A percentile compares a stretch with the other conserved stretches of the same genome.
Evolutionary conservation across 2,888 invertebrate species (phyloP).

Genomic region (Agriopis marginaria): DNA sequence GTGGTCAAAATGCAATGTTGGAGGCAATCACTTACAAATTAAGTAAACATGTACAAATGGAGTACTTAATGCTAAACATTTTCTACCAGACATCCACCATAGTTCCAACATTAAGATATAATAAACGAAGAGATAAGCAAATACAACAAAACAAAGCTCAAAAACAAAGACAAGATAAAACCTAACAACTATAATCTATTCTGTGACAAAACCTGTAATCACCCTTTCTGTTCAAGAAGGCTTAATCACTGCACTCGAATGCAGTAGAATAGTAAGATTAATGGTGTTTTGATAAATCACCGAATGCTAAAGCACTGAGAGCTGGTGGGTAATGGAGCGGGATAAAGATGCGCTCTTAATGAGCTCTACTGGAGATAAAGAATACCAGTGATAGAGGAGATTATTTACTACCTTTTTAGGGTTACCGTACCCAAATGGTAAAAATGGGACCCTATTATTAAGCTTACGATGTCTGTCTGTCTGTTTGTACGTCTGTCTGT

Average conservation of each 20-base stretch:
- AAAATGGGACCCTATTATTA: no score
- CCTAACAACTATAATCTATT: not conserved
- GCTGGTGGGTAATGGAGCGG: conserved; percentile 62
- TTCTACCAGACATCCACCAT: no score
- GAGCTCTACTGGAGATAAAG: conserved; percentile 22
- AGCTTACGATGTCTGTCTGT: no score
- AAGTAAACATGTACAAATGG: no score
- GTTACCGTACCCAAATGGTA: no score
- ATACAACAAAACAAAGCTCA: not conserved
- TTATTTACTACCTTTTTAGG: not conserved
- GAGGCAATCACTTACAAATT: no score
- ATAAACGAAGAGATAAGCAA: not conserved
- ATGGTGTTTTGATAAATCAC: conserved; percentile 70
- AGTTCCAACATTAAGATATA: no score
- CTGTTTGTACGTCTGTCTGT: no score
- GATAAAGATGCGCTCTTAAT: conserved; percentile 43
- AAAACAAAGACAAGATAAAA: not conserved
- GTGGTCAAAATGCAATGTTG: no score
- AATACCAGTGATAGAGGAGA: conserved; percentile 5
- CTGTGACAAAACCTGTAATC: conserved; percentile 34
- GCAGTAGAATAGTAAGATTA: conserved; percentile 55
- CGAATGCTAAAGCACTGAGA: conserved; percentile 21
- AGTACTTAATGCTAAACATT: no score
- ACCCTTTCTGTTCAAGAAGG: conserved; percentile 23
- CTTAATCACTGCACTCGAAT: conserved; percentile 45